These are phyloP conservation scores for Subacronicta megacephala DNA, from an alignment of 2,888 invertebrate genomes.

Conservation along the genomic window DNA sequence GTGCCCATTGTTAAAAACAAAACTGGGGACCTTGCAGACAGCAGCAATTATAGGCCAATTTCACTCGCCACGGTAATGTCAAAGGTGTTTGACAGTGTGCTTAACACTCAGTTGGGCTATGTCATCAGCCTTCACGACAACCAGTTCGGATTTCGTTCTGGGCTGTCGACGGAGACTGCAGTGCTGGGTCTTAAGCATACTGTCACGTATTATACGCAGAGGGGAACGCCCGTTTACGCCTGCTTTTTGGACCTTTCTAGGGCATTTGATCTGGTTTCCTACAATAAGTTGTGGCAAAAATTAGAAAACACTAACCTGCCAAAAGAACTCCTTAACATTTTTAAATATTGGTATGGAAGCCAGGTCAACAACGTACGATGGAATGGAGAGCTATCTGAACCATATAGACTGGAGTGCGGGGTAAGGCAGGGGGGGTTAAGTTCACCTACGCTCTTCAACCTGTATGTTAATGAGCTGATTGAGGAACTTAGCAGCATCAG, in stretches of 20 bases:
- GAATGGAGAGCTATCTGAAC: background rate
- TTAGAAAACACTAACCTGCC: background rate
- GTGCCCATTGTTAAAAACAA: conserved; percentile 21
- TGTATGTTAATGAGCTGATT: conserved; percentile 5
- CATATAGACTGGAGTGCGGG: background rate
- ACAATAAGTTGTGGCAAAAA: conserved; percentile 29
- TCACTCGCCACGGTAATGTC: background rate
- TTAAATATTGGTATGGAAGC: background rate
- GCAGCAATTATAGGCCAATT: conserved; percentile 42
- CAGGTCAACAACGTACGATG: background rate
- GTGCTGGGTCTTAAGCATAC: conserved; percentile 42
- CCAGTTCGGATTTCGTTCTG: conserved; percentile 47
- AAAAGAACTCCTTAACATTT: background rate
- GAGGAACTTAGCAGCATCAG: background rate
- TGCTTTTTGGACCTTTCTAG: conserved; percentile 31
- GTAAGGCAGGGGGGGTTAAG: conserved; percentile 9
- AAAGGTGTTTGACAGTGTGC: conserved; percentile 3
- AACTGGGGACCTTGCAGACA: conserved; percentile 39
- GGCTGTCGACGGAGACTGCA: conserved; percentile 44
- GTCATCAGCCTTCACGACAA: conserved; percentile 32
- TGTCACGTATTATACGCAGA: conserved; percentile 20
- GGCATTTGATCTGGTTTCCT: conserved; percentile 36
- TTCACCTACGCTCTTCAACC: conserved; percentile 5
- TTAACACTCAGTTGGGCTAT: background rate
- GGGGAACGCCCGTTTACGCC: conserved; percentile 33